Conservation (phyloP, 2,888 invertebrate species). For the Mayetiola destructor region DNA sequence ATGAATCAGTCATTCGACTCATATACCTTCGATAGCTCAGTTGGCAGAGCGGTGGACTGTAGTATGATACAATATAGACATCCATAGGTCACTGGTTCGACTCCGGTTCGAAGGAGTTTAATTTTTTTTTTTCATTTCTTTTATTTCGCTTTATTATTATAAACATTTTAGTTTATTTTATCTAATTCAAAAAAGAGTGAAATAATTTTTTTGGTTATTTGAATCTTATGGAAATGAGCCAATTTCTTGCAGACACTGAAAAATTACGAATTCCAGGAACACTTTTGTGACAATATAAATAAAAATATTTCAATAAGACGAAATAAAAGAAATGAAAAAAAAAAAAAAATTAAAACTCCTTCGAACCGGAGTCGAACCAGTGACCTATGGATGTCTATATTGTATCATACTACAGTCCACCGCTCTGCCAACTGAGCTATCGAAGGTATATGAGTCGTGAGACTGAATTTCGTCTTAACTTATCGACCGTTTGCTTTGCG, state of each 20-base stretch:
- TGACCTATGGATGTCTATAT: conserved; percentile 17
- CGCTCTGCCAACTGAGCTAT: conserved; percentile 17
- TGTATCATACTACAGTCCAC: conserved; percentile 15
- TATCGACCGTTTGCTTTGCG: too few relatives aligned
- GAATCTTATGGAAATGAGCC: too few relatives aligned
- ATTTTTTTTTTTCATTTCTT: conserved; percentile 1
- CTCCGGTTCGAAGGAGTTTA: conserved; percentile 15
- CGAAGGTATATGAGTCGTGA: conserved; percentile 10
- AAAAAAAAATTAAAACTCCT: conserved; percentile 14
- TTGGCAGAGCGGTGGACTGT: conserved; percentile 17
- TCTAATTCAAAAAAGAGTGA: not conserved
- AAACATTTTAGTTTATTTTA: not conserved
- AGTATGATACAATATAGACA: conserved; percentile 2
- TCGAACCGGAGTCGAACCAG: conserved; percentile 18
- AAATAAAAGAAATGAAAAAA: not conserved
- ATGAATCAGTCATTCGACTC: not conserved
- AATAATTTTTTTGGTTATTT: too few relatives aligned
- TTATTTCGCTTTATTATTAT: not conserved
- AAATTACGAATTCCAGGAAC: too few relatives aligned
- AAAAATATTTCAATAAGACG: not conserved
- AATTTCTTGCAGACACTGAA: too few relatives aligned
- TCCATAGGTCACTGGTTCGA: conserved; percentile 19
- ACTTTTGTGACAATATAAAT: not conserved
- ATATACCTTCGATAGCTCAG: conserved; percentile 16
- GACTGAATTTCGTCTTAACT: not conserved